These are phyloP conservation scores for Ciconia stormi DNA, from an alignment of 2,113 vertebrate species.

Conservation along the genomic window DNA sequence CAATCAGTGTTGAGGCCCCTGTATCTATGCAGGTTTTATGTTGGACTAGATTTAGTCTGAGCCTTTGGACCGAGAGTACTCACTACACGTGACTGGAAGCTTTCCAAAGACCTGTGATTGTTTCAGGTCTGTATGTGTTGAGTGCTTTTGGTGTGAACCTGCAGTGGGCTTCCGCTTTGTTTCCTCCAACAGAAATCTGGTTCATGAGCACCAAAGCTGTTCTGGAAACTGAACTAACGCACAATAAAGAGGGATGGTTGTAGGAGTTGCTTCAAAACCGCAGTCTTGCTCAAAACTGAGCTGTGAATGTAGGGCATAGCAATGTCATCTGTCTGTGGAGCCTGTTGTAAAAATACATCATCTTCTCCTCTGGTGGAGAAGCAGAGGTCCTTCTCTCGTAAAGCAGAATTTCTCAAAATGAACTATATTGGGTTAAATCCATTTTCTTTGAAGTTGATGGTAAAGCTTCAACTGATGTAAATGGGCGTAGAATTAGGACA, in stretches of 20 bases:
- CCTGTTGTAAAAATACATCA: constrained; percentile 6
- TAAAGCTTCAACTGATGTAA: constrained; percentile 31
- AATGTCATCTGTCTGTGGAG: constrained; percentile 30
- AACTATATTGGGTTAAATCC: constrained; percentile 19
- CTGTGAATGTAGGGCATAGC: background rate
- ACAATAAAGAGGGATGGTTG: background rate
- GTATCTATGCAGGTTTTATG: background rate
- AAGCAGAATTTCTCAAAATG: constrained; percentile 2
- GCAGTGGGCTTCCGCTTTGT: background rate
- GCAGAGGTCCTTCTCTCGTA: background rate
- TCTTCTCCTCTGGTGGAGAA: background rate
- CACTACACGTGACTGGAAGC: background rate
- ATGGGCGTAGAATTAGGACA: constrained; percentile 37
- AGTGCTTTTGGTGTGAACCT: background rate
- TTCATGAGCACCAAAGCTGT: background rate
- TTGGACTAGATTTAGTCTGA: background rate
- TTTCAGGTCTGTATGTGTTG: background rate
- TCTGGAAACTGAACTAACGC: background rate
- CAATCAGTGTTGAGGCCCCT: background rate
- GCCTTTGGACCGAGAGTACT: background rate
- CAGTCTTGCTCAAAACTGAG: background rate
- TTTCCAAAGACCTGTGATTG: background rate
- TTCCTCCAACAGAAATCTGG: background rate
- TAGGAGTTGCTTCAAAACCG: background rate
- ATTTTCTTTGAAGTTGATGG: constrained; percentile 33